Evolutionary conservation across 2,888 invertebrate genomes (phyloP), one percentile per base, ranked within the genome.

Genomic region (Pyrochroa serraticornis): DNA sequence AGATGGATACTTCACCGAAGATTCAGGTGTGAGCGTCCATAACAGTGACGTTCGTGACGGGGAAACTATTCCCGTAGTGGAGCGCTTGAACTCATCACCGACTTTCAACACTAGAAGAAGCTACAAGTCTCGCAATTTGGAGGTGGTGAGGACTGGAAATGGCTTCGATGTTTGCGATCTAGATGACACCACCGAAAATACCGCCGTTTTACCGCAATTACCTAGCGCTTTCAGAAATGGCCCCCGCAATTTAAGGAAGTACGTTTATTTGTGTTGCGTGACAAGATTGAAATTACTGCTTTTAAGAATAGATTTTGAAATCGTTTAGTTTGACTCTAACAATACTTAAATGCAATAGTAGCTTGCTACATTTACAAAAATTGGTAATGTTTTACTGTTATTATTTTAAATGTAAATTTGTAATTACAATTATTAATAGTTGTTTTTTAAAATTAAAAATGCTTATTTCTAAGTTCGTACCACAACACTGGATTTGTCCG

Each of bases 111-210:
- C 52, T 0, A 53, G 61, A 49, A 46, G 65, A 42, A 72, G 41
- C 62, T 69, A 83, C 6, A 85, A 88, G 59, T 87, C 88, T 0
- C 82, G 91, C 45, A 89, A 88, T 74, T 78, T 91, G 37, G 87
- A 90, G 76, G 87, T 91, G 85, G 86, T 91, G 79, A 84, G 83
- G 36, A 88, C 87, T 41, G 82, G 88, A 0, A 89, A 90, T 71
- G 88, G 84, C 65, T 92, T 92, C 77, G 91, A 92, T 65, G 87
- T 92, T 1, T 80, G 87, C 30, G 91, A 92, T 71, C 79, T 88
- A 44, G 83, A 85, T 37, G 82, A 82, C 67, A 78, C 79, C 71
- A 39, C 80, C 80, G 87, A 87, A 64, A 87, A 86, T 45, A 85
- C 84, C 42, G 84, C 86, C 6, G 85, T 87, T 0, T 76, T 89